These are phyloP conservation scores for Lineus longissimus DNA, from an alignment of 1,140 invertebrate species.

Conservation along the genomic window DNA sequence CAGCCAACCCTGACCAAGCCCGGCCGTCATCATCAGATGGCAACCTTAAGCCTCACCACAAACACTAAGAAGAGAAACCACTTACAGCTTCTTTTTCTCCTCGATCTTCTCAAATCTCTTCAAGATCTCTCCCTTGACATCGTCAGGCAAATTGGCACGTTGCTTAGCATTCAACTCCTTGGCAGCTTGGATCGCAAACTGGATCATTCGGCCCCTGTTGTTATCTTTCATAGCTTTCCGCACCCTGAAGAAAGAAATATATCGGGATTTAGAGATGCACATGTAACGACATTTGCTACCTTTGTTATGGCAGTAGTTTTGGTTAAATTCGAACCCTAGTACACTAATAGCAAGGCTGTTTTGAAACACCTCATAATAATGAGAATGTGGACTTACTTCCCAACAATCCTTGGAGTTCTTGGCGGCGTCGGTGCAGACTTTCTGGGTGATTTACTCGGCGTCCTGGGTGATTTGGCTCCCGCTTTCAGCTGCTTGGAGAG, in stretches of 20 bases:
- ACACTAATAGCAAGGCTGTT: too few relatives aligned
- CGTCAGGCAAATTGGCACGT: conserved; percentile 31
- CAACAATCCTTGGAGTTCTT: conserved; percentile 31
- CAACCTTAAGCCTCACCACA: too few relatives aligned
- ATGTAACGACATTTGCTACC: too few relatives aligned
- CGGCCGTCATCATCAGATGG: too few relatives aligned
- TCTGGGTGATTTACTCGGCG: conserved; percentile 15
- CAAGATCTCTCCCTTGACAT: conserved; percentile 33
- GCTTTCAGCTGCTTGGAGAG: conserved; percentile 39
- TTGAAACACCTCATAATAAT: too few relatives aligned
- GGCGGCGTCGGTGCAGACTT: conserved; percentile 14
- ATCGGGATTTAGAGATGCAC: background rate
- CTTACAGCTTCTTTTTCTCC: conserved; percentile 45
- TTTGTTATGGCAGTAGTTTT: too few relatives aligned
- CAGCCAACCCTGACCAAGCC: too few relatives aligned
- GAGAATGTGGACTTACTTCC: conserved; percentile 28
- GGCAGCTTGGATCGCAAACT: conserved; percentile 35
- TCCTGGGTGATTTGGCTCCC: conserved; percentile 28
- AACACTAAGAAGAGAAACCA: too few relatives aligned
- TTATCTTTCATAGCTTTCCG: conserved; percentile 28
- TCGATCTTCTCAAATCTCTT: conserved; percentile 33
- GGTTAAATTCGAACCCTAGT: too few relatives aligned
- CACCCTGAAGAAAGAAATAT: conserved; percentile 24
- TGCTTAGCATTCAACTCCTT: conserved; percentile 35
- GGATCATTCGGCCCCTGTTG: conserved; percentile 31